Percentiles rank a stretch among this genome's conserved stretches.
These are phyloP conservation scores for Diplazon laetatorius DNA, from an alignment of 2,888 invertebrate species.

Conservation along the genomic window DNA sequence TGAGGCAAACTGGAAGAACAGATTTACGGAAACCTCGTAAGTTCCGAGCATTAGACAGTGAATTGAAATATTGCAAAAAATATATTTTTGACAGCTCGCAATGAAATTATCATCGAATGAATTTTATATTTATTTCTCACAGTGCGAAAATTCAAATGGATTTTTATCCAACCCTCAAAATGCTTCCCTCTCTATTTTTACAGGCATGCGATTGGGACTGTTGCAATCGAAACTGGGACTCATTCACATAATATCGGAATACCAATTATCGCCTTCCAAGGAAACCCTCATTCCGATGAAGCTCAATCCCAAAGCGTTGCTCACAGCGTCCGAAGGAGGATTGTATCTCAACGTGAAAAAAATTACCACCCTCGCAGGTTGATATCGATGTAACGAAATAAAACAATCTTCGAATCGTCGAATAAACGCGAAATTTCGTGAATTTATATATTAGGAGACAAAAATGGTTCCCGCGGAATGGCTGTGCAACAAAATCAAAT, in stretches of 20 bases:
- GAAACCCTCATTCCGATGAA: slow-evolving; percentile 71
- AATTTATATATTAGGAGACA: neutral
- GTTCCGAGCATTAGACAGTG: no score
- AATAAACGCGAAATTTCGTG: neutral
- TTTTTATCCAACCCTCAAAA: neutral
- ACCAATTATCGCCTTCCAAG: slow-evolving; percentile 70
- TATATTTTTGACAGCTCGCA: no score
- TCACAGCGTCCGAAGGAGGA: slow-evolving; percentile 66
- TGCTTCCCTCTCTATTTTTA: slow-evolving; percentile 7
- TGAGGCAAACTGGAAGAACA: no score
- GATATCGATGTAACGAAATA: neutral
- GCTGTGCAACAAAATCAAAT: no score
- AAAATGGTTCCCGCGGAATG: no score
- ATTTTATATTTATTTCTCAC: neutral
- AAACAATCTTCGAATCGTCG: slow-evolving; percentile 11
- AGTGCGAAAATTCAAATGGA: neutral
- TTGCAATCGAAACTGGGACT: slow-evolving; percentile 75
- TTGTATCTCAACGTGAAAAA: slow-evolving; percentile 69
- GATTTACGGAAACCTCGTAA: no score
- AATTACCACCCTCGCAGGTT: slow-evolving; percentile 42
- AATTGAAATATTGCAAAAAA: no score
- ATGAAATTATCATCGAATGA: no score
- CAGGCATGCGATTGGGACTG: slow-evolving; percentile 75
- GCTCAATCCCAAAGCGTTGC: slow-evolving; percentile 67
- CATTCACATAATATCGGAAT: slow-evolving; percentile 71